Base-by-base conservation (phyloP, 1,140 invertebrate species). In the Oryctes rhinoceros region DNA sequence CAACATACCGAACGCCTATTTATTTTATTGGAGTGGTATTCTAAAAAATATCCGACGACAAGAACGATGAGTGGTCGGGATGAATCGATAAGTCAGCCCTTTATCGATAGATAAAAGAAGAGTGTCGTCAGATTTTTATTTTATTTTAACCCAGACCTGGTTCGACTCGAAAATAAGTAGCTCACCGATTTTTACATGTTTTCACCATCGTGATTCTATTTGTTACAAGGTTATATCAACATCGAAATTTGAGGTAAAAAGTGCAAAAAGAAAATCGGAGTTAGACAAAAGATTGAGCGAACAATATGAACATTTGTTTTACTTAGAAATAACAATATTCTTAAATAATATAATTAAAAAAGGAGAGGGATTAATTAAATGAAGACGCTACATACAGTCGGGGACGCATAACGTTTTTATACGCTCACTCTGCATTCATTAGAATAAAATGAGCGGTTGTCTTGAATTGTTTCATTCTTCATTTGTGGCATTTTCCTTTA, bases 21-120 rank as follows among this genome's bases (percentile, higher is more conserved):
- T 71, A 24, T 30, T 71, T 59, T 59, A 71, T 71, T 71, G 20
- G 35, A 71, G 35, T 71, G 20, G 65, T 71, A 24, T 71, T 71
- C 35, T 71, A 71, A 13, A 71, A 71, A 37, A 18, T 30, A 30
- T 59, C 18, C 53, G 53, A 18, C 53, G 53, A 18, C 18, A 24
- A 71, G 18, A 71, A 24, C n/a, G 65, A 71, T 35, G 13, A 24
- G 35, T 30, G 11, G 24, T 35, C 65, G 24, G 65, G 24, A 37
- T 71, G 65, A 71, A 71, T 35, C 24, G 65, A 71, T 71, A 71
- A 71, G 4, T 37, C 0, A 1, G 11, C 35, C 20, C 4, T 71
- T 71, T 71, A 71, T 71, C 24, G 35, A 20, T 13, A 37, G 65
- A 71, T 30, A 71, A 35, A 71, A 71, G 65, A 30, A 71, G 65